These are phyloP conservation scores for Merodon equestris DNA, from an alignment of 2,888 invertebrate genomes.

Conservation along the genomic window DNA sequence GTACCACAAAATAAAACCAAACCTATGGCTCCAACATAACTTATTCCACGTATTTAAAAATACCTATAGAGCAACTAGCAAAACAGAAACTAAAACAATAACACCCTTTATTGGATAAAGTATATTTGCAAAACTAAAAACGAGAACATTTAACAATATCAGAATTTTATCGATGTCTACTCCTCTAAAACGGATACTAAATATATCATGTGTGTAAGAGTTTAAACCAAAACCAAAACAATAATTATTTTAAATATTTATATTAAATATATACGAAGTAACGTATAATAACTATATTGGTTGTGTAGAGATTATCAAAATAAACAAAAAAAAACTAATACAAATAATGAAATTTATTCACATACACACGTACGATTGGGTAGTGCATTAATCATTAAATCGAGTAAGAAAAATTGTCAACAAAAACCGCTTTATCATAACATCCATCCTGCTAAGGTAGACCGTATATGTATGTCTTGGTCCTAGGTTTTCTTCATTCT, in stretches of 20 bases:
- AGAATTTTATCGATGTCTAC: slow-evolving; percentile 63
- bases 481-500: too few species aligned
- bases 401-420: too few species aligned
- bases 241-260: slow-evolving; percentile 65
- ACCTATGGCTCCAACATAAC: slow-evolving; percentile 34
- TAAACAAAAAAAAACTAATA: too few species aligned
- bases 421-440: too few species aligned
- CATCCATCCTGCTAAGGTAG: too few species aligned
- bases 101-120: slow-evolving; percentile 59
- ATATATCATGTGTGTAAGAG: slow-evolving; percentile 58
- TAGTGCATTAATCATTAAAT: slow-evolving; percentile 32
- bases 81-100: slow-evolving; percentile 42
- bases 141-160: slow-evolving; percentile 54
- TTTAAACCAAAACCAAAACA: slow-evolving; percentile 30
- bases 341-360: slow-evolving; percentile 32
- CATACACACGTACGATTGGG: slow-evolving; percentile 33
- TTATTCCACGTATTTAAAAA: slow-evolving; percentile 28
- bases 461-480: too few species aligned
- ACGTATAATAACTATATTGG: slow-evolving; percentile 51
- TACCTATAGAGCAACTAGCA: slow-evolving; percentile 28
- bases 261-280: slow-evolving; percentile 61
- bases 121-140: slow-evolving; percentile 27
- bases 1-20: slow-evolving; percentile 35
- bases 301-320: slow-evolving; percentile 59
- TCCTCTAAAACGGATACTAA: slow-evolving; percentile 51